Conservation (phyloP, 1,140 invertebrate species). For the Atta texana region DNA sequence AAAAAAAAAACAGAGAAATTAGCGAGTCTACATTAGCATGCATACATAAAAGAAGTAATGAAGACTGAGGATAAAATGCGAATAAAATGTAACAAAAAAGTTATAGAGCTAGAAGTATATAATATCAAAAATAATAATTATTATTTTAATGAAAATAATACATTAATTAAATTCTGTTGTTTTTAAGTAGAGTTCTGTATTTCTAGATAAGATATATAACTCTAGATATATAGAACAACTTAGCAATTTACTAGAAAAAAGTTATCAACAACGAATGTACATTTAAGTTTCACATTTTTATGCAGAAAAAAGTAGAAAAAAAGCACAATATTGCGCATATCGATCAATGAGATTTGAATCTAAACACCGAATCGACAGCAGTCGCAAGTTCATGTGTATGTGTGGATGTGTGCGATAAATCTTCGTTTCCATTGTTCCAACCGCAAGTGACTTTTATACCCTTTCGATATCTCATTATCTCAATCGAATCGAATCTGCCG, state of each 20-base stretch:
- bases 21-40: background rate
- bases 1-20: background rate
- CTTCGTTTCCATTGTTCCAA: background rate
- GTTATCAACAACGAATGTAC: background rate
- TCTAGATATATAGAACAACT: background rate
- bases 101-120: background rate
- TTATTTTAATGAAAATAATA: background rate
- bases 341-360: background rate
- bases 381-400: background rate
- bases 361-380: background rate
- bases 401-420: too few relatives aligned
- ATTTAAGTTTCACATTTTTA: background rate
- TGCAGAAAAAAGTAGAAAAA: background rate
- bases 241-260: background rate
- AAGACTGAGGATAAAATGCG: background rate
- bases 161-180: background rate
- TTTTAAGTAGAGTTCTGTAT: background rate
- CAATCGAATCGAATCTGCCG: background rate
- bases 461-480: constrained; percentile 20
- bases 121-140: background rate
- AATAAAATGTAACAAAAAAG: background rate
- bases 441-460: background rate
- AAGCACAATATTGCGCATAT: background rate
- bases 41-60: background rate
- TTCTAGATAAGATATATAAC: background rate